These are phyloP conservation scores for Heliocidaris tuberculata DNA, from an alignment of 35 echinoderm and acorn worm genomes.

Conservation along the genomic window DNA sequence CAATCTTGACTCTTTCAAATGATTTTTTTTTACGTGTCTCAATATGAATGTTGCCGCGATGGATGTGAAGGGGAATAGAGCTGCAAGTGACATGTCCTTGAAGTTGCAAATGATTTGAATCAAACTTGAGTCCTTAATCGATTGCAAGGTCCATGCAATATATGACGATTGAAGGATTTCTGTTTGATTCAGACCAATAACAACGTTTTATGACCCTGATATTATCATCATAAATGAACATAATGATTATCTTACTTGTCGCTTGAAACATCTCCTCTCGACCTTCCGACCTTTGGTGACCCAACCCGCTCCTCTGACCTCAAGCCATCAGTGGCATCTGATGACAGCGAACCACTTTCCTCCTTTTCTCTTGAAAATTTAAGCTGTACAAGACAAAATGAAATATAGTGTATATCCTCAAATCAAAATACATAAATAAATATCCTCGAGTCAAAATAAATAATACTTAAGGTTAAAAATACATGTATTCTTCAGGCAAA, in stretches of 20 bases:
- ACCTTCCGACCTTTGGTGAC: conserved; percentile 61
- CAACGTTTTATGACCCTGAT: too few species aligned
- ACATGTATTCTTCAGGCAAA: background rate
- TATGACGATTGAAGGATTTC: too few species aligned
- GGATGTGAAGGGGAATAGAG: too few species aligned
- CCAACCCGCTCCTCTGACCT: conserved; percentile 60
- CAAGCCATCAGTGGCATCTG: conserved; percentile 68
- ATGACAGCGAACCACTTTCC: conserved; percentile 72
- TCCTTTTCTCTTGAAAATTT: conserved; percentile 81
- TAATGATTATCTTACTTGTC: background rate
- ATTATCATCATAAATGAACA: too few species aligned
- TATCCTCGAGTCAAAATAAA: background rate
- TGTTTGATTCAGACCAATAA: too few species aligned
- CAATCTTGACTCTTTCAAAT: too few species aligned
- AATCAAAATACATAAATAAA: background rate
- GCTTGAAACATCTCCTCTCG: conserved; percentile 34
- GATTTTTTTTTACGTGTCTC: too few species aligned
- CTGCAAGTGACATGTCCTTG: too few species aligned
- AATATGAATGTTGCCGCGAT: too few species aligned
- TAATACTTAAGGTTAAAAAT: background rate
- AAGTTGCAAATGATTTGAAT: too few species aligned
- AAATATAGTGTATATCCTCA: background rate
- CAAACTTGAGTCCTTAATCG: too few species aligned
- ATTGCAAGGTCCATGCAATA: too few species aligned
- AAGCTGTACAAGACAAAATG: conserved; percentile 51